Evolutionary conservation across 2,113 vertebrate species (phyloP), one percentile per base, ranked within the genome.

Genomic region (Ibidorhyncha struthersii): DNA sequence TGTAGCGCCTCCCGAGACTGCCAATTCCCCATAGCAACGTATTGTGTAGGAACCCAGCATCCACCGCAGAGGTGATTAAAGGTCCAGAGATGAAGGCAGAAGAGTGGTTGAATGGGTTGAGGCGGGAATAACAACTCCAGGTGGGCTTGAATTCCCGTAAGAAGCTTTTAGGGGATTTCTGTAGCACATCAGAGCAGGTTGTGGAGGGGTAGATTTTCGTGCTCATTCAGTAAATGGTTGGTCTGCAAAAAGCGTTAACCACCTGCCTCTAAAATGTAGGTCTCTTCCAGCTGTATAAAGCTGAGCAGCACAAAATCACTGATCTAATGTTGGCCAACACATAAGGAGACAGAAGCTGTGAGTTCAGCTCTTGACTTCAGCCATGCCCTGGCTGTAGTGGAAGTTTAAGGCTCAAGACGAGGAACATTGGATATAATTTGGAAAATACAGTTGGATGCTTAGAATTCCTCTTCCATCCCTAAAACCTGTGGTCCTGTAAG

Each of bases 1-100:
- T 90, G 86, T 66, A 91, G 70, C 3, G 0, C 65, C 40, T 94
- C 36, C 49, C 0, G 5, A 53, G 62, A n/a, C 30, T 93, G 66
- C 70, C 86, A 85, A 82, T 69, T 91, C 73, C 83, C 78, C n/a
- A 13, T 41, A 69, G 91, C 86, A 96, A 70, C 40, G 2, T 17
- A 76, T 40, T 84, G 61, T 91, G 81, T 41, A 76, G 83, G 73
- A 89, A 14, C 66, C 21, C 80, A 91, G 56, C 80, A 79, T 56
- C 80, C 36, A 56, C 50, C 12, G 5, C 36, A 84, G 81, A 77
- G 45, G 70, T n/a, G 81, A 89, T 96, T 84, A 92, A 79, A 71
- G 29, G 83, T 87, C 70, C 70, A 85, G 61, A 89, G 86, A 76
- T 20, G 53, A 77, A 79, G 52, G 83, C 8, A 67, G 84, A 40